Percentiles rank a stretch among this genome's conserved stretches.
Evolutionary conservation across 1,140 invertebrate genomes (phyloP).

Genomic region (Chrysomallon squamiferum): DNA sequence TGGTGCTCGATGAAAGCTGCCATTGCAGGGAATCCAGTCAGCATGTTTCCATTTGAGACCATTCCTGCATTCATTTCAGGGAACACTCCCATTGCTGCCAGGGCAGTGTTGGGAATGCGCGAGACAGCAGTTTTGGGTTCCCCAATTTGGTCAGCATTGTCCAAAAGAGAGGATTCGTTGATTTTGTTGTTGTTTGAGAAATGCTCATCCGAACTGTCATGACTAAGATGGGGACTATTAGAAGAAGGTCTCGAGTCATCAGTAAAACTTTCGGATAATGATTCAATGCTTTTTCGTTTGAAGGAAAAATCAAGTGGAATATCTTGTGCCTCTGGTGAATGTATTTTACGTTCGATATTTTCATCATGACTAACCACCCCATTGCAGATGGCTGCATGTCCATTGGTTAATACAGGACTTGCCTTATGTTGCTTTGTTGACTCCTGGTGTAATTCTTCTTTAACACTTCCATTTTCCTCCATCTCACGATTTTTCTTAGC

Average conservation of each 20-base stretch:
- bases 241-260: constrained; percentile 22
- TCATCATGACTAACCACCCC: too few relatives aligned
- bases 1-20: background rate
- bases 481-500: too few relatives aligned
- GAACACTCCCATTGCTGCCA: constrained; percentile 15
- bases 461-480: too few relatives aligned
- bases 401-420: too few relatives aligned
- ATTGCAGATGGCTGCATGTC: too few relatives aligned
- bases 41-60: constrained; percentile 10
- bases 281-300: constrained; percentile 16
- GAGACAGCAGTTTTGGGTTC: constrained; percentile 15
- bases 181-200: background rate
- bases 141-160: constrained; percentile 27
- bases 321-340: constrained; percentile 19
- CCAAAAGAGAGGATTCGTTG: background rate
- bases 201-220: background rate
- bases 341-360: too few relatives aligned
- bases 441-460: too few relatives aligned
- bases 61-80: constrained; percentile 16
- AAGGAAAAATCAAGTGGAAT: constrained; percentile 38
- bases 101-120: constrained; percentile 12
- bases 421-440: too few relatives aligned
- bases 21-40: background rate
- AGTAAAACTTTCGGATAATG: constrained; percentile 19
- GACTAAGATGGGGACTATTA: constrained; percentile 12